phyloP scores from a whole-genome alignment of 2,113 vertebrate genomes.

The Triplophysa dalaica region DNA sequence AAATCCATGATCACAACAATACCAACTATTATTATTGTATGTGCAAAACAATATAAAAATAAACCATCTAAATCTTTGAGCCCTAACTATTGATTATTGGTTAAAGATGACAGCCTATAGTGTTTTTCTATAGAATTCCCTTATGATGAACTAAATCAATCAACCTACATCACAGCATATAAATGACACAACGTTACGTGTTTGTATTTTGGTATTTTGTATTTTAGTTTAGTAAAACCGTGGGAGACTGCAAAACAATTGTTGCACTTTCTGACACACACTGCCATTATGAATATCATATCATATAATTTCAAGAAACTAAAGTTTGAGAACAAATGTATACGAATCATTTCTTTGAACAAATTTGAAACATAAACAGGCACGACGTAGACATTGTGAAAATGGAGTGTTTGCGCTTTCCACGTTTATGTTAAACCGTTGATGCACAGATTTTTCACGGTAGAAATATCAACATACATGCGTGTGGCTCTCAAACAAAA shows the following conservation, averaged over 20 bases:
- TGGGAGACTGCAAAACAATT: no score
- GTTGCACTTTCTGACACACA: background rate
- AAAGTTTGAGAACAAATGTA: background rate
- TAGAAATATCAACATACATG: background rate
- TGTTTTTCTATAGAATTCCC: no score
- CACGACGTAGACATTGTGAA: background rate
- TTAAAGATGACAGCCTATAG: background rate
- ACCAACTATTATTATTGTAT: slow-evolving; percentile 18
- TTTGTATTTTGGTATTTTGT: no score
- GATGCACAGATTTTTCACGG: background rate
- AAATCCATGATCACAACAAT: background rate
- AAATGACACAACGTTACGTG: no score
- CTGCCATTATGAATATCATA: background rate
- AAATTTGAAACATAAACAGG: background rate
- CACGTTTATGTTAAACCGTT: no score
- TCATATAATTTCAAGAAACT: background rate
- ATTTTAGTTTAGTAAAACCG: no score
- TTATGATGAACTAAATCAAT: no score
- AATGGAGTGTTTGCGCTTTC: background rate
- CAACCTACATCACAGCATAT: no score
- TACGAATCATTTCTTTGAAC: no score
- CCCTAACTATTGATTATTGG: background rate
- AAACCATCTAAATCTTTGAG: background rate
- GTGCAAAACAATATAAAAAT: background rate
- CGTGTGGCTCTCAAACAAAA: no score